Base-by-base conservation (phyloP, 2,888 invertebrate species). In the Venusia cambrica region DNA sequence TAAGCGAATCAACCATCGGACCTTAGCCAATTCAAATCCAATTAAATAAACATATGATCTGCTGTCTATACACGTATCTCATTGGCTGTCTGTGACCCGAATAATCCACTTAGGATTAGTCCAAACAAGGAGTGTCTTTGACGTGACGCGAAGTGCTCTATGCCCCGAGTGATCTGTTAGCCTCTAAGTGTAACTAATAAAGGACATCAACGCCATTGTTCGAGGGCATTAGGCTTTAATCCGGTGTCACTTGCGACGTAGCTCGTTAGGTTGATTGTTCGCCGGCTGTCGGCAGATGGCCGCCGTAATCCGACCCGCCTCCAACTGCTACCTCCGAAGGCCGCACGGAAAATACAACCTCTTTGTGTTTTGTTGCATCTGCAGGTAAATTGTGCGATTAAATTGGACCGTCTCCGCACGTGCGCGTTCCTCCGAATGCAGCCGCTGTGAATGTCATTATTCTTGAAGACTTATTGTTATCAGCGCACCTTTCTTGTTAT, bases 321-420 rank as follows among this genome's bases (percentile, higher is more conserved):
- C n/a, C n/a, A n/a, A 45, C 48, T 51, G 45, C 50, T 49, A 38
- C 51, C 57, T 57, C 54, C 48, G 57, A 57, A 54, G 51, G 35
- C 38, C 24, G 12, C 38, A 19, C 54, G 54, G 61, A 65, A 70
- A 72, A 76, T 73, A 73, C 74, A 72, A 64, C 77, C 79, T 83
- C 83, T 84, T 85, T 84, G 80, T 84, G 74, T 78, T 75, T n/a
- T 74, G 81, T 76, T 84, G 83, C 85, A 85, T 84, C 81, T 85
- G 85, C 83, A 84, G 85, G 84, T 85, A 83, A 83, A 81, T 83
- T 81, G 83, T 73, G 67, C 66, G 68, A 80, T 71, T 66, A 78
- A 84, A 81, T 84, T 81, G 81, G 81, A 54, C 44, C 38, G 41
- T 48, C 45, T 48, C 72, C 68, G 75, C 75, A 73, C 67, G 69